phyloP scores from a whole-genome alignment of 2,797 vertebrate species.

The Oreochromis mossambicus region DNA sequence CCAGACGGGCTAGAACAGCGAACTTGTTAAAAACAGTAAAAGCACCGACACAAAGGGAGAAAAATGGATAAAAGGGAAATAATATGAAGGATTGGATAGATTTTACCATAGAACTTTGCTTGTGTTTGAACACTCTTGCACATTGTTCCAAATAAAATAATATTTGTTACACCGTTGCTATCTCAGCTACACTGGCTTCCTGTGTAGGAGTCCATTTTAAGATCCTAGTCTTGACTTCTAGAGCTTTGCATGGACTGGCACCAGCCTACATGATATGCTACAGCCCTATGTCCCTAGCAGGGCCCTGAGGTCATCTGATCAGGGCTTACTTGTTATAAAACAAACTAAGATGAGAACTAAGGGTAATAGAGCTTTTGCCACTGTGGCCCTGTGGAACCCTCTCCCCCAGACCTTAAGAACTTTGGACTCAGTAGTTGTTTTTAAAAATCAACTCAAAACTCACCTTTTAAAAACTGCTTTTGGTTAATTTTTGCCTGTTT shows the following conservation, averaged over 20 bases:
- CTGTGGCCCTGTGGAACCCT: background rate
- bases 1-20: background rate
- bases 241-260: background rate
- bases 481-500: background rate
- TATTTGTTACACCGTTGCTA: background rate
- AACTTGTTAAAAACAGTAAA: background rate
- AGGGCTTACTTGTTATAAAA: background rate
- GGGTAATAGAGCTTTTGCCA: background rate
- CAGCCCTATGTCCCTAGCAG: background rate
- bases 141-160: background rate
- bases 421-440: background rate
- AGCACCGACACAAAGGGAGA: accelerated
- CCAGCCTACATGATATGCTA: background rate
- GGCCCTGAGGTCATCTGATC: background rate
- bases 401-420: background rate
- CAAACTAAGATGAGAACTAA: background rate
- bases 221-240: background rate
- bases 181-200: background rate
- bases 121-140: background rate
- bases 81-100: background rate
- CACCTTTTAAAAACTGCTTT: background rate
- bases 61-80: background rate
- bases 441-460: background rate
- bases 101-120: background rate
- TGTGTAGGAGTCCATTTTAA: background rate